Base-by-base conservation (phyloP, 1,140 invertebrate species). In the Pygmarrhopalites habei region DNA sequence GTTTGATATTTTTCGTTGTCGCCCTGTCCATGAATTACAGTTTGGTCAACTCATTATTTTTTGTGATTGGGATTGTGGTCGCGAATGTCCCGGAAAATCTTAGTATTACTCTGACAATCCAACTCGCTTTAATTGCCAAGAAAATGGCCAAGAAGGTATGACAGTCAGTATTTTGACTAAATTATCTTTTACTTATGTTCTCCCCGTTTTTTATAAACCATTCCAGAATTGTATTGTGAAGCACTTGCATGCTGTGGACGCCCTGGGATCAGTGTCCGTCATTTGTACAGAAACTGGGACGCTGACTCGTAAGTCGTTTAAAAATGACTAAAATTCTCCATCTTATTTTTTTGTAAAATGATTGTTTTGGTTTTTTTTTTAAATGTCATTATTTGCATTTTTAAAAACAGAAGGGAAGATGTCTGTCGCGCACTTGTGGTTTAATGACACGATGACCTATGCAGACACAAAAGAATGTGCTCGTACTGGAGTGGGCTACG, bases 241-340 rank as follows among this genome's bases (percentile, higher is more conserved):
- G 73, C 86, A 87, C 68, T 75, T 89, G 53, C 85, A 89, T 75
- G 85, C 85, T 35, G 86, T 89, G 1, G 87, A 89, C 74, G 88
- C 86, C 1, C 77, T 89, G 12, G 87, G 87, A 4, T 87, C 86
- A 0, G 87, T 86, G 0, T 88, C 86, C 0, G 85, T 82, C 15
- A 89, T 89, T 67, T 89, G 87, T 72, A 87, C 86, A 0, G 87
- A 89, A 76, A 89, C 87, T 1, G 87, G 87, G n/a, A 68, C 60
- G 2, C 35, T 68, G 3, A 89, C 87, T 1, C 82, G 87, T n/a
- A n/a, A n/a, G n/a, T n/a, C n/a, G n/a, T n/a, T n/a, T n/a, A n/a
- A n/a, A n/a, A n/a, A n/a, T n/a, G n/a, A n/a, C n/a, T n/a, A n/a
- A n/a, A n/a, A n/a, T n/a, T n/a, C n/a, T n/a, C n/a, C n/a, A n/a